Percentiles rank a stretch among this genome's conserved stretches.
phyloP scores from a whole-genome alignment of 2,888 invertebrate species.

The Artemia sinica region DNA sequence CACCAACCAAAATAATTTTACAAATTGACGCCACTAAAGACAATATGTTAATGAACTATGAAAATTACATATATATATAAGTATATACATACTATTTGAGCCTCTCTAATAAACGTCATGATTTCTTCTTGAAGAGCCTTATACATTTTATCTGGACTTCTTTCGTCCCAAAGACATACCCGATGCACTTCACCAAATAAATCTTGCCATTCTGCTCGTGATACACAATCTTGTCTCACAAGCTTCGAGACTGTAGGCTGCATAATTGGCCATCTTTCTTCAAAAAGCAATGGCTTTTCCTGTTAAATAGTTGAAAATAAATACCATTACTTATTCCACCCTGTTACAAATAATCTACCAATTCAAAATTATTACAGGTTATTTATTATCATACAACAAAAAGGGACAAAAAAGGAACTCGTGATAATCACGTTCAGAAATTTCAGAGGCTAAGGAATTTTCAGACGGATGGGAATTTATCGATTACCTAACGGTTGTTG shows the following conservation, averaged over 20 bases:
- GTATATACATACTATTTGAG: constrained; percentile 45
- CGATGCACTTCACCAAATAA: constrained; percentile 87
- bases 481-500: too few species aligned
- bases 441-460: too few species aligned
- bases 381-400: too few species aligned
- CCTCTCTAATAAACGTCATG: constrained; percentile 79
- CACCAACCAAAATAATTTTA: constrained; percentile 1
- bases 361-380: too few species aligned
- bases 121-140: constrained; percentile 81
- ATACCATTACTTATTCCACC: too few species aligned
- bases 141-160: constrained; percentile 69
- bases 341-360: too few species aligned
- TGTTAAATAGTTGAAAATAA: constrained; percentile 28
- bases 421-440: too few species aligned
- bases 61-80: too few species aligned
- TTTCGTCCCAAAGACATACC: constrained; percentile 93
- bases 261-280: constrained; percentile 93
- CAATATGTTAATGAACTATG: constrained; percentile 13
- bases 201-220: constrained; percentile 91
- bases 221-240: constrained; percentile 79
- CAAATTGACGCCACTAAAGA: constrained; percentile 16
- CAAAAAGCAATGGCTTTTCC: constrained; percentile 69
- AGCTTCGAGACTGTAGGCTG: constrained; percentile 81
- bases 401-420: too few species aligned
- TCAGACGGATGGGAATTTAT: too few species aligned